phyloP scores from a whole-genome alignment of 1,140 invertebrate genomes.

The Amphibalanus amphitrite region DNA sequence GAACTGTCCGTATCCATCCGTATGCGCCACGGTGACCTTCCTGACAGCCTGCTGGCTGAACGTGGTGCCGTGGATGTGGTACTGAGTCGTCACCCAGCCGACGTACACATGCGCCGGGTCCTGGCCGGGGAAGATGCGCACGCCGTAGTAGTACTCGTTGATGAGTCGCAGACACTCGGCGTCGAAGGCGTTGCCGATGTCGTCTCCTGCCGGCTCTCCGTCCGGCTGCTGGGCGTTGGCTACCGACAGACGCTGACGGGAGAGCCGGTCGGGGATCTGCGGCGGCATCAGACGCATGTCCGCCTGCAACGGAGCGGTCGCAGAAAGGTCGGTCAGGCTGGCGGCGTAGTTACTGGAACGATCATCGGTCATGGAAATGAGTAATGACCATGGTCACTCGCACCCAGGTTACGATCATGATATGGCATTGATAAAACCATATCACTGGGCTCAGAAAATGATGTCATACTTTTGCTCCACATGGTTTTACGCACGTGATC shows the following conservation, averaged over 20 bases:
- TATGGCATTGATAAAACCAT: too few species aligned
- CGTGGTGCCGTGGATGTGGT: conserved; percentile 68
- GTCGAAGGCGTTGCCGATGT: conserved; percentile 49
- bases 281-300: conserved; percentile 45
- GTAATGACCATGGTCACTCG: too few species aligned
- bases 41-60: conserved; percentile 78
- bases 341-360: too few species aligned
- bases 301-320: conserved; percentile 29
- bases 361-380: too few species aligned
- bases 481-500: too few species aligned
- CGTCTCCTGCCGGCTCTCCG: conserved; percentile 36
- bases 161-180: conserved; percentile 74
- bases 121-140: conserved; percentile 84
- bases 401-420: too few species aligned
- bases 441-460: too few species aligned
- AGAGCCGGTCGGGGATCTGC: conserved; percentile 42
- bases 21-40: conserved; percentile 54
- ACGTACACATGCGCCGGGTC: conserved; percentile 93
- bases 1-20: neutral
- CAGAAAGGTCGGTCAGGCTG: too few species aligned
- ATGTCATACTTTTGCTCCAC: too few species aligned
- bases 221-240: conserved; percentile 13
- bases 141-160: conserved; percentile 94
- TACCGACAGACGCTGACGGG: conserved; percentile 18
- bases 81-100: conserved; percentile 99